Percentiles rank a stretch among this genome's conserved stretches.
Conservation (phyloP, 2,113 vertebrate species). For the Protobothrops mucrosquamatus region DNA sequence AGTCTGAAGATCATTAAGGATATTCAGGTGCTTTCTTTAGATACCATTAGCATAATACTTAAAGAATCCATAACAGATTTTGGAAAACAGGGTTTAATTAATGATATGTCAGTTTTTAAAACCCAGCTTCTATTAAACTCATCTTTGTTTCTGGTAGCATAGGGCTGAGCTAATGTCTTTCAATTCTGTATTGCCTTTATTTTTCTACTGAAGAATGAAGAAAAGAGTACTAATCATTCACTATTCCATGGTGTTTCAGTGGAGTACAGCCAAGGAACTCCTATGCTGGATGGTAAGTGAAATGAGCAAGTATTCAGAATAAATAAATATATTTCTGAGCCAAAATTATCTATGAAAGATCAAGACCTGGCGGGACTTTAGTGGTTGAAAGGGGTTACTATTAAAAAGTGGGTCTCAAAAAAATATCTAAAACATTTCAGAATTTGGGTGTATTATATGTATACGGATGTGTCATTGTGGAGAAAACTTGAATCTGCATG, state of each 20-base stretch:
- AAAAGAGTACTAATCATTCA: conserved; percentile 44
- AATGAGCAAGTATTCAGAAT: conserved; percentile 13
- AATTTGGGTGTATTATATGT: not conserved
- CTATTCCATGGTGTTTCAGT: conserved; percentile 3
- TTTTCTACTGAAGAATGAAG: conserved; percentile 62
- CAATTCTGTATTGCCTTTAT: conserved; percentile 33
- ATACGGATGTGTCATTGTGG: not conserved
- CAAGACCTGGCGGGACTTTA: not conserved
- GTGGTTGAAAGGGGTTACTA: not conserved
- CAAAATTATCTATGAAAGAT: not conserved
- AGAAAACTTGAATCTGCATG: not conserved
- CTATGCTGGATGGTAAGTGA: conserved; percentile 49
- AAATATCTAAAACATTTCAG: not conserved
- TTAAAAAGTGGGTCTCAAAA: not conserved
- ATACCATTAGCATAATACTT: not conserved
- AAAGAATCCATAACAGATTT: not conserved
- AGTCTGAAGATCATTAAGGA: not conserved
- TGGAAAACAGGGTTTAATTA: not conserved
- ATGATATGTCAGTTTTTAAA: not conserved
- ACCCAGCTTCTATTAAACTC: not conserved
- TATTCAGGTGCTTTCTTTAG: not conserved
- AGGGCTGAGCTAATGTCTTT: conserved; percentile 17
- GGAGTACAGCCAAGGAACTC: conserved; percentile 39
- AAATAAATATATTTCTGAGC: not conserved
- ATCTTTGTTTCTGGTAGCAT: not conserved